phyloP scores from a whole-genome alignment of 1,140 invertebrate species.

The Paramacrobiotus metropolitanus region DNA sequence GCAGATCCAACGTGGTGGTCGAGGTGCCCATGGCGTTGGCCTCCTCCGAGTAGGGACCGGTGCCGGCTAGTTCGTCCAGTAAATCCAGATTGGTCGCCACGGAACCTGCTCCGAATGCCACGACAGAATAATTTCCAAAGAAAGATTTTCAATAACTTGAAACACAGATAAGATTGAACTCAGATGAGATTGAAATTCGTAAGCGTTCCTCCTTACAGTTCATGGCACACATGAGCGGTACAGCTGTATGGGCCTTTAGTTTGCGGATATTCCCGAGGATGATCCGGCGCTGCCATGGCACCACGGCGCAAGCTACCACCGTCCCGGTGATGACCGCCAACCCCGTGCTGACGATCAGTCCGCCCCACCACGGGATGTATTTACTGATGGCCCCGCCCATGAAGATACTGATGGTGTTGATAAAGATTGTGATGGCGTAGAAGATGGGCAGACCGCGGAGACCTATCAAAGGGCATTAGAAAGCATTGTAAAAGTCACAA shows the following conservation, averaged over 20 bases:
- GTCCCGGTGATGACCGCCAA: slow-evolving; percentile 41
- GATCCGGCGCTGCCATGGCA: slow-evolving; percentile 47
- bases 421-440: slow-evolving; percentile 66
- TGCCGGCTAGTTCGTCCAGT: not conserved
- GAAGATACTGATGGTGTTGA: slow-evolving; percentile 38
- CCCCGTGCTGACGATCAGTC: slow-evolving; percentile 38
- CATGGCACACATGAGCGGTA: slow-evolving; percentile 7
- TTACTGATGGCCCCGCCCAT: slow-evolving; percentile 34
- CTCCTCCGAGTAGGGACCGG: not conserved
- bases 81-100: not conserved
- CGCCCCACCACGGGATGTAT: slow-evolving; percentile 62
- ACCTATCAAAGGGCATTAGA: slow-evolving; percentile 24
- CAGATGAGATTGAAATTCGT: too few relatives aligned
- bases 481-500: not conserved
- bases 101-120: too few relatives aligned
- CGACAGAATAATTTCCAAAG: too few relatives aligned
- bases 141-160: too few relatives aligned
- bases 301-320: slow-evolving; percentile 48
- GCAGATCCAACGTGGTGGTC: not conserved
- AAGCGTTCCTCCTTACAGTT: too few relatives aligned
- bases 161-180: too few relatives aligned
- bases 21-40: not conserved
- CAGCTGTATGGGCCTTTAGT: slow-evolving; percentile 12
- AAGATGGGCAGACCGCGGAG: slow-evolving; percentile 63
- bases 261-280: slow-evolving; percentile 23